Evolutionary conservation across 2,797 vertebrate genomes (phyloP), one percentile per base, ranked within the genome.

Genomic region (Gymnothorax javanicus): DNA sequence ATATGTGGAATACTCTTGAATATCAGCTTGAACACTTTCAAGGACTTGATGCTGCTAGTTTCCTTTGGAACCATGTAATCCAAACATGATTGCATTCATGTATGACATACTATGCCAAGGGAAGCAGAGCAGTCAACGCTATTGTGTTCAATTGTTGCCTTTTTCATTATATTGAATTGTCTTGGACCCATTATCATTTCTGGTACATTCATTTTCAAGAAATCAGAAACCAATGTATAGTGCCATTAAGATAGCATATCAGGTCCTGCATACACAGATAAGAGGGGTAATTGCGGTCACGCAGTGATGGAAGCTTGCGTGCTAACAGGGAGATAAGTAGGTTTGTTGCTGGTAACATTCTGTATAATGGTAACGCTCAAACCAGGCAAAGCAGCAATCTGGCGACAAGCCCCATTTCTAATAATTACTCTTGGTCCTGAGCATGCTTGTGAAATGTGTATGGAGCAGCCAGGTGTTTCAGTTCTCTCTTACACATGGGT

Each of bases 311-410:
- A 62, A 4, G 27, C 60, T 15, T 59, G 58, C 58, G 60, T 84
- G 82, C 56, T 27, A 84, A 43, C 82, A 60, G 82, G 43, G 60
- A 23, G 82, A 84, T 64, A 56, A 81, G 33, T 52, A 85, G 67
- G 64, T 73, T 73, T 85, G 84, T 73, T 85, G 84, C 69, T 71
- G 84, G 84, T 73, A 73, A 85, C 84, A 50, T 23, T 27, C 7
- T 84, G 54, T 81, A 54, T 81, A 56, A 81, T 56, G 77, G 50
- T 56, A 81, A 81, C 77, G n/a, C 15, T 81, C 52, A 81, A 81
- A 2, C 33, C 33, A 43, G 33, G 33, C 33, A 43, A 81, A 56
- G 50, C 77, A 81, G 73, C 33, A 33, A 77, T 77, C 73, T 77
- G 73, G 73, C 73, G 52, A 77, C 73, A 52, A 52, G 52, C 50